phyloP scores from a whole-genome alignment of 2,797 vertebrate species.

The Diplodus sargus region DNA sequence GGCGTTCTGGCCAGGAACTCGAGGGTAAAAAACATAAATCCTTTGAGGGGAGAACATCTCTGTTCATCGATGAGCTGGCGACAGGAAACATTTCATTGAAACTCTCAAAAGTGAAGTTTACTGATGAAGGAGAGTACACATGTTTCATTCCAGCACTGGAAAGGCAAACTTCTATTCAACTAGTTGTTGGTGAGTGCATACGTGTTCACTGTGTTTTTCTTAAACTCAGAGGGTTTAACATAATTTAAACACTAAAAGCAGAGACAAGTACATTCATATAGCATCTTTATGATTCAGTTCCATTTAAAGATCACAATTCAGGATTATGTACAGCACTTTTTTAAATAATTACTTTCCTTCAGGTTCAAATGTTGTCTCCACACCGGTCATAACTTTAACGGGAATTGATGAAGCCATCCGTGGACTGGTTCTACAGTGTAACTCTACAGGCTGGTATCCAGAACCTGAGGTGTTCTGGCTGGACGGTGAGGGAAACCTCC shows the following conservation, averaged over 20 bases:
- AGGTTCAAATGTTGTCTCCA: rapidly evolving
- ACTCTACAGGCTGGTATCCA: constrained; percentile 34
- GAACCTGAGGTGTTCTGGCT: constrained; percentile 5
- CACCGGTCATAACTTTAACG: rapidly evolving
- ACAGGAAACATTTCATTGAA: constrained; percentile 41
- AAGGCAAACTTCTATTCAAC: background rate
- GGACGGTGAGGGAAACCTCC: background rate
- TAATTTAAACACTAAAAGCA: too few relatives aligned
- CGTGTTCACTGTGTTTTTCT: background rate
- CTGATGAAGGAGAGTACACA: constrained; percentile 64
- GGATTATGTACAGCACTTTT: too few relatives aligned
- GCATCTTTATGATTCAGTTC: too few relatives aligned
- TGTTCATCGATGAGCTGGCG: constrained; percentile 47
- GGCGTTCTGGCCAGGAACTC: background rate
- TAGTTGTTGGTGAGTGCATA: constrained; percentile 31
- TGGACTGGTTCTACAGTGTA: constrained; percentile 25
- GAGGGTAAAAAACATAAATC: background rate
- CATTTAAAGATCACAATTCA: too few relatives aligned
- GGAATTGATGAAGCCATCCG: background rate
- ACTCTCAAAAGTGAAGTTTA: constrained; percentile 34
- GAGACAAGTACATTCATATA: too few relatives aligned
- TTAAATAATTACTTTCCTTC: too few relatives aligned
- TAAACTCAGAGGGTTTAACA: background rate
- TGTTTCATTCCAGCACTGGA: constrained; percentile 50
- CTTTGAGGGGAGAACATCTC: constrained; percentile 48